These are phyloP conservation scores for Athene cunicularia DNA, from an alignment of 2,113 vertebrate genomes.

Conservation along the genomic window DNA sequence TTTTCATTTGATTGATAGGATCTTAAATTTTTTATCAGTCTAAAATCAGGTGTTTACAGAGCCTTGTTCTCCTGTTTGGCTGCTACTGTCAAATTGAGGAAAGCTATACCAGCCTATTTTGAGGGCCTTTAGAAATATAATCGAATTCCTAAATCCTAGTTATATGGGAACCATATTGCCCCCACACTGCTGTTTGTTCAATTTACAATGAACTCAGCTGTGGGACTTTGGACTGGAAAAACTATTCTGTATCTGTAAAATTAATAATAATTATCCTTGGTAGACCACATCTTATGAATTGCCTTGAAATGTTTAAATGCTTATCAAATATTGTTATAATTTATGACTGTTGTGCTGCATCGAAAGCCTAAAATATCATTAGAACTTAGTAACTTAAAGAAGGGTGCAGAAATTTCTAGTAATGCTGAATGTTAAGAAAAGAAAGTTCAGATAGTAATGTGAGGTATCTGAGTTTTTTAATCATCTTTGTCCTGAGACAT, in stretches of 20 bases:
- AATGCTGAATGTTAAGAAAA: background rate
- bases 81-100: background rate
- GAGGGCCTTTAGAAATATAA: background rate
- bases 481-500: background rate
- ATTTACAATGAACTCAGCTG: background rate
- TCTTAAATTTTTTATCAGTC: background rate
- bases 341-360: background rate
- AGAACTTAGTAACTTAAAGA: background rate
- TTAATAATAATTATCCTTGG: background rate
- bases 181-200: background rate
- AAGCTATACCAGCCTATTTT: background rate
- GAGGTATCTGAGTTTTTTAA: background rate
- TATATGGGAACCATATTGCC: background rate
- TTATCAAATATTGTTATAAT: background rate
- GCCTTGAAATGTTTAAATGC: background rate
- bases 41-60: background rate
- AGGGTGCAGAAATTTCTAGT: background rate
- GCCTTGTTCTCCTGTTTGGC: background rate
- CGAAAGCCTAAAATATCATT: background rate
- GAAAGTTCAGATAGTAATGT: background rate
- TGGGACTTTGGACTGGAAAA: background rate
- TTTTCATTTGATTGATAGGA: background rate
- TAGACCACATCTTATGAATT: background rate
- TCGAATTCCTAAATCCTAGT: background rate
- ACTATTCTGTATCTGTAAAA: background rate